A percentile compares a stretch with the other conserved stretches of the same genome.
phyloP scores from a whole-genome alignment of 2,888 invertebrate species.

The Venustoraphidia nigricollis region DNA sequence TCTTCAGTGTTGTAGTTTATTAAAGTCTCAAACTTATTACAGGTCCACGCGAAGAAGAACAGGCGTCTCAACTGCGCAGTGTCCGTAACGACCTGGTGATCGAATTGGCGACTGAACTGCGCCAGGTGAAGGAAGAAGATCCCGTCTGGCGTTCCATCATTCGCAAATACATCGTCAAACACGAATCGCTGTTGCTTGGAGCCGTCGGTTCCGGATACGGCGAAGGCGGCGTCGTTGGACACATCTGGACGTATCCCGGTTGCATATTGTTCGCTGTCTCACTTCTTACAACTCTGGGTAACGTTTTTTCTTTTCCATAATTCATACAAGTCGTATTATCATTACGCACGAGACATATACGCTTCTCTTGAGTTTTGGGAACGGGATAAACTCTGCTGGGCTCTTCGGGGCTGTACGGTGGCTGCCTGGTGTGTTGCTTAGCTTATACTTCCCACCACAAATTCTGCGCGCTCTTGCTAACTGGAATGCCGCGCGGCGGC shows the following conservation, averaged over 20 bases:
- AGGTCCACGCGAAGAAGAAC: constrained; percentile 43
- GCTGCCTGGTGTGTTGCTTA: no score
- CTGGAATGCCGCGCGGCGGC: no score
- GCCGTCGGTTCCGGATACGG: constrained; percentile 37
- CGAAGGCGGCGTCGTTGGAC: constrained; percentile 35
- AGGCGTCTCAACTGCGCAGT: constrained; percentile 34
- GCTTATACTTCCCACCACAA: no score
- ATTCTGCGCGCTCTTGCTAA: no score
- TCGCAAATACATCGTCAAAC: constrained; percentile 34
- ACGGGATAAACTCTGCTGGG: no score
- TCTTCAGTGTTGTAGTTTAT: no score
- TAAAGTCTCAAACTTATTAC: constrained; percentile 13
- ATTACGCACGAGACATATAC: no score
- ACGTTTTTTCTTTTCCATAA: not conserved
- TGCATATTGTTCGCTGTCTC: constrained; percentile 51
- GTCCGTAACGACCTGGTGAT: constrained; percentile 45
- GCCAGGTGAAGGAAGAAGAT: constrained; percentile 36
- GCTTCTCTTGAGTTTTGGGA: no score
- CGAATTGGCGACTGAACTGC: constrained; percentile 45
- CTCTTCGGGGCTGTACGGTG: no score
- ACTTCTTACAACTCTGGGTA: constrained; percentile 54
- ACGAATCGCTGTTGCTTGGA: constrained; percentile 40
- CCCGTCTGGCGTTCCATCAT: constrained; percentile 45
- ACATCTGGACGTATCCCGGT: constrained; percentile 52
- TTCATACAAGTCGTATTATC: no score